A percentile compares a stretch with the other conserved stretches of the same genome.
phyloP scores from a whole-genome alignment of 2,888 invertebrate species.

The Masnerella sp. region DNA sequence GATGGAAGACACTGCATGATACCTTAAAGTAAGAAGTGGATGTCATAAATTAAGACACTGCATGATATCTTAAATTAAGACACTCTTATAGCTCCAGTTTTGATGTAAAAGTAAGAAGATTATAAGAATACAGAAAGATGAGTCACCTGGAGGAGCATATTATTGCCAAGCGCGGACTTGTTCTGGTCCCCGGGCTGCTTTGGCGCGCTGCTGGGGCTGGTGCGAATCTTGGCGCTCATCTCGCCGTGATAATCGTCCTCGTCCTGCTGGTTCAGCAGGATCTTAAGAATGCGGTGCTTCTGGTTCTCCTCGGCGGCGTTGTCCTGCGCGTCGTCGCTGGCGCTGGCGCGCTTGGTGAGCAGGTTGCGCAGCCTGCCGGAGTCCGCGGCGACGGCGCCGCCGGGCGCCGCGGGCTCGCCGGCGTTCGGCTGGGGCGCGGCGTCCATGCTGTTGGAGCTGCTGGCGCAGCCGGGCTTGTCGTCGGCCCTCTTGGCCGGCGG shows the following conservation, averaged over 20 bases:
- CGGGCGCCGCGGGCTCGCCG: no score
- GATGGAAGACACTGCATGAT: no score
- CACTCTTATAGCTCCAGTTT: no score
- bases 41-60: no score
- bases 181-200: slow-evolving; percentile 74
- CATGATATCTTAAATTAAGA: no score
- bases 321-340: slow-evolving; percentile 63
- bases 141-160: slow-evolving; percentile 83
- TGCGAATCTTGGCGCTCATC: slow-evolving; percentile 77
- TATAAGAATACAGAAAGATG: no score
- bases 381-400: slow-evolving; percentile 68
- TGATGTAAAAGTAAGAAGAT: no score
- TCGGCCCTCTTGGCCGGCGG: slow-evolving; percentile 39
- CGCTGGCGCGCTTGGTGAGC: slow-evolving; percentile 76
- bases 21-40: no score
- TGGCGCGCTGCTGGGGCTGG: slow-evolving; percentile 72
- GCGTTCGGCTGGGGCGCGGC: slow-evolving; percentile 2
- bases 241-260: slow-evolving; percentile 80
- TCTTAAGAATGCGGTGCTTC: slow-evolving; percentile 80
- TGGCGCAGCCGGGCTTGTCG: slow-evolving; percentile 51
- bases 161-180: slow-evolving; percentile 79
- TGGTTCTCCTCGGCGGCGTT: slow-evolving; percentile 71
- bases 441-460: slow-evolving; percentile 53
- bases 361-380: slow-evolving; percentile 79
- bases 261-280: slow-evolving; percentile 83